phyloP scores from a whole-genome alignment of 2,888 invertebrate species.

The Pomacea canaliculata region DNA sequence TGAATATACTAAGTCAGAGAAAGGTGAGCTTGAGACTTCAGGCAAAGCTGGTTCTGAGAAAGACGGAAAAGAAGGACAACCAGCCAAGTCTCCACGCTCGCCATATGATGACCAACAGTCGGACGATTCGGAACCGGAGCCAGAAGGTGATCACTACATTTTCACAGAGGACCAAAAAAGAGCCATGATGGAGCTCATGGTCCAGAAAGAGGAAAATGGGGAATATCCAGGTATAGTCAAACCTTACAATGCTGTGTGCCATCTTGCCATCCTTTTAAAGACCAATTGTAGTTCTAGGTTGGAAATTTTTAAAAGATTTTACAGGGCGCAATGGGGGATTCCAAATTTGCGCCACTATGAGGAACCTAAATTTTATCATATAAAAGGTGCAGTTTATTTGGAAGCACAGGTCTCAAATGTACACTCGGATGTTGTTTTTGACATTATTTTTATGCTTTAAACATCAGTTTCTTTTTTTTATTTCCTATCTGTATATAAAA shows the following conservation, averaged over 20 bases:
- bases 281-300: not conserved
- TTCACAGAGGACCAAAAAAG: conserved; percentile 62
- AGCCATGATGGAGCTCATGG: conserved; percentile 59
- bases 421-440: no score
- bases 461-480: no score
- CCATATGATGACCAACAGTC: conserved; percentile 24
- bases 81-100: conserved; percentile 34
- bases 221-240: conserved; percentile 30
- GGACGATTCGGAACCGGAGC: conserved; percentile 36
- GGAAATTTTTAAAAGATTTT: not conserved
- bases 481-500: no score
- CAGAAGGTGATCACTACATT: conserved; percentile 52
- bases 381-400: no score
- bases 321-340: not conserved
- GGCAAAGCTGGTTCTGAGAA: conserved; percentile 16
- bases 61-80: not conserved
- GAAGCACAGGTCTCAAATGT: no score
- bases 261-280: not conserved
- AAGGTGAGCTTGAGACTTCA: conserved; percentile 26
- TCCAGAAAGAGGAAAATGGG: conserved; percentile 35
- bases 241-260: not conserved
- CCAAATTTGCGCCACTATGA: not conserved
- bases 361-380: not conserved
- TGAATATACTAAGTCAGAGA: conserved; percentile 1
- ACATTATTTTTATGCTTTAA: no score